Percentiles rank a stretch among this genome's conserved stretches.
Conservation (phyloP, 2,888 invertebrate genomes). For the Nemotelus pantherinus region DNA sequence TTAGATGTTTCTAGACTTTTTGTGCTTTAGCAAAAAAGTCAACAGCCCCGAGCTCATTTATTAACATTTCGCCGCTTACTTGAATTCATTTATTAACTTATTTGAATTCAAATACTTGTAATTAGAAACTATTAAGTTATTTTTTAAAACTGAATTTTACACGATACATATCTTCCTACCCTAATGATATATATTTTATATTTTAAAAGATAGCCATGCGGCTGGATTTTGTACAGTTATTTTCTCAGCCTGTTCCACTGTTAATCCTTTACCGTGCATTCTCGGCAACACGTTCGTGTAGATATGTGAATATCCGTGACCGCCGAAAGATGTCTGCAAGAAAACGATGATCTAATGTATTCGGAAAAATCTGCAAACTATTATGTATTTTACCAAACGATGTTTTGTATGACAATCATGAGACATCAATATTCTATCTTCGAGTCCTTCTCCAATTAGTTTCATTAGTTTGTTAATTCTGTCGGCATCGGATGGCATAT, state of each 20-base stretch:
- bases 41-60: no score
- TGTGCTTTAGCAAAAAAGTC: no score
- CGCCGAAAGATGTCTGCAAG: slow-evolving; percentile 77
- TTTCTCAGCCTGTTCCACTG: slow-evolving; percentile 71
- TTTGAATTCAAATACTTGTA: no score
- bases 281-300: slow-evolving; percentile 77
- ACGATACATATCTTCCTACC: no score
- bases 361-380: not conserved
- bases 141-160: no score
- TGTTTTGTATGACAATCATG: slow-evolving; percentile 90
- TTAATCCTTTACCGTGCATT: slow-evolving; percentile 74
- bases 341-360: not conserved
- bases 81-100: no score
- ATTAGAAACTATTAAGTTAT: no score
- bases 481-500: slow-evolving; percentile 84
- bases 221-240: slow-evolving; percentile 78
- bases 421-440: slow-evolving; percentile 74
- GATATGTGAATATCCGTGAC: slow-evolving; percentile 84
- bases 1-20: no score
- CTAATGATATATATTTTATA: not conserved
- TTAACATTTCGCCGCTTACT: no score
- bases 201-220: slow-evolving; percentile 69
- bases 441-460: slow-evolving; percentile 72
- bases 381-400: slow-evolving; percentile 70
- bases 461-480: slow-evolving; percentile 72